Conservation (phyloP, 2,888 invertebrate genomes). For the Petrolisthes cinctipes region DNA sequence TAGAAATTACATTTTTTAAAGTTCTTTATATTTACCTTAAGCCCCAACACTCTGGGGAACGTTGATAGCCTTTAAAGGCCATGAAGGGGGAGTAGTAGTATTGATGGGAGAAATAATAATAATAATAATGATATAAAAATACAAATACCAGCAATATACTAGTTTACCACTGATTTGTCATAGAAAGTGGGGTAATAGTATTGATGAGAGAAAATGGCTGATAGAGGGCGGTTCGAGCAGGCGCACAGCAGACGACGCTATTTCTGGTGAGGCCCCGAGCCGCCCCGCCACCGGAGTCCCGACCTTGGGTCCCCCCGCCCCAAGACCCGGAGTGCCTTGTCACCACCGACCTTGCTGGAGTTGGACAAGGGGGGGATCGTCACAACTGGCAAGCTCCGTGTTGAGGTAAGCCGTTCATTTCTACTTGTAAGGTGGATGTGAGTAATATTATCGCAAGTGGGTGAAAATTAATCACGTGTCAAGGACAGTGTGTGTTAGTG, state of each 20-base stretch:
- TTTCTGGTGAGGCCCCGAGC: constrained; percentile 36
- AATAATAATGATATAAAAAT: too few species aligned
- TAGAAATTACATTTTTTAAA: too few species aligned
- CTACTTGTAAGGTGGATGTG: too few species aligned
- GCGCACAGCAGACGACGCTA: constrained; percentile 62
- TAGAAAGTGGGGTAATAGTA: constrained; percentile 12
- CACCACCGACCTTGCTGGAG: constrained; percentile 45
- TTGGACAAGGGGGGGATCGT: constrained; percentile 61
- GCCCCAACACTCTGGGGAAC: too few species aligned
- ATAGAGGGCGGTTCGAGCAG: constrained; percentile 32
- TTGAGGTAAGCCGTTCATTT: constrained; percentile 44
- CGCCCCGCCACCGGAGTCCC: constrained; percentile 22
- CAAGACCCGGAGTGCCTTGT: constrained; percentile 26
- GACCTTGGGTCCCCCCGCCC: constrained; percentile 42
- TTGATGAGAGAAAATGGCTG: constrained; percentile 23
- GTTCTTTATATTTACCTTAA: too few species aligned
- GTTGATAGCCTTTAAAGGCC: too few species aligned
- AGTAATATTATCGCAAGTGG: too few species aligned
- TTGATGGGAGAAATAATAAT: too few species aligned
- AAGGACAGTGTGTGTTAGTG: too few species aligned
- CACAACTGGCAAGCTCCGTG: constrained; percentile 47
- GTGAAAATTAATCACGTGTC: too few species aligned
- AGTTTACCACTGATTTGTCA: neutral
- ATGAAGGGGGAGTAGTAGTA: too few species aligned
- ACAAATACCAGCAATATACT: too few species aligned